Percentiles rank a stretch among this genome's conserved stretches.
Conservation (phyloP, 2,888 invertebrate species). For the Abscondita cerata region DNA sequence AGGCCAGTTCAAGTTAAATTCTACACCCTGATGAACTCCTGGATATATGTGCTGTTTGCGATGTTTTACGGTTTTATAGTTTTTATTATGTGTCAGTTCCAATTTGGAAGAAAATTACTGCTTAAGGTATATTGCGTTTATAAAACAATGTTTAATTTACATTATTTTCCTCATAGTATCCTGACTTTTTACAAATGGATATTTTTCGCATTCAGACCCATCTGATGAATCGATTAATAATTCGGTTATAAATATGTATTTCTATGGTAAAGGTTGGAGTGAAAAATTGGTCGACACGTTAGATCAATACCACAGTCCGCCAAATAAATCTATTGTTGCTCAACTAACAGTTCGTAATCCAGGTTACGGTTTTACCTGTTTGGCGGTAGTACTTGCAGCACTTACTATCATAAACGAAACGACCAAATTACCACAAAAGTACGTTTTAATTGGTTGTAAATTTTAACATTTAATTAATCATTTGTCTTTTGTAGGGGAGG, state of each 20-base stretch:
- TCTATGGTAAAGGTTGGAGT: slow-evolving; percentile 83
- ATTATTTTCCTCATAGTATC: slow-evolving; percentile 38
- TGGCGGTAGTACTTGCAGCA: slow-evolving; percentile 75
- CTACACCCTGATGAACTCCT: slow-evolving; percentile 64
- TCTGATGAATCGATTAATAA: slow-evolving; percentile 66
- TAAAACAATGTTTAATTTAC: background rate
- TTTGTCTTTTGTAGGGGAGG: slow-evolving; percentile 14
- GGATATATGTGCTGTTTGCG: slow-evolving; percentile 61
- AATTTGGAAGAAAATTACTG: slow-evolving; percentile 69
- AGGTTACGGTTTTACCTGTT: slow-evolving; percentile 85
- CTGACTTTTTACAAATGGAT: slow-evolving; percentile 73
- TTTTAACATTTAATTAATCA: background rate
- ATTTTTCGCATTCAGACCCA: slow-evolving; percentile 71
- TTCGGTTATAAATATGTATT: slow-evolving; percentile 69
- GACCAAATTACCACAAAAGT: slow-evolving; percentile 78
- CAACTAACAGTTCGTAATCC: slow-evolving; percentile 74
- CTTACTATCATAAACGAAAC: slow-evolving; percentile 76
- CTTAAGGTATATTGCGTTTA: slow-evolving; percentile 62
- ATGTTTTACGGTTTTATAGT: slow-evolving; percentile 68
- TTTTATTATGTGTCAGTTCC: slow-evolving; percentile 64
- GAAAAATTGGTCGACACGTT: slow-evolving; percentile 65
- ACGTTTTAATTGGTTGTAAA: slow-evolving; percentile 51
- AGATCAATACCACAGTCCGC: slow-evolving; percentile 64
- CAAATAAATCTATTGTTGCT: slow-evolving; percentile 70
- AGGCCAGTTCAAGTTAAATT: slow-evolving; percentile 82